These are phyloP conservation scores for Apis florea DNA, from an alignment of 1,140 invertebrate species.

Conservation along the genomic window DNA sequence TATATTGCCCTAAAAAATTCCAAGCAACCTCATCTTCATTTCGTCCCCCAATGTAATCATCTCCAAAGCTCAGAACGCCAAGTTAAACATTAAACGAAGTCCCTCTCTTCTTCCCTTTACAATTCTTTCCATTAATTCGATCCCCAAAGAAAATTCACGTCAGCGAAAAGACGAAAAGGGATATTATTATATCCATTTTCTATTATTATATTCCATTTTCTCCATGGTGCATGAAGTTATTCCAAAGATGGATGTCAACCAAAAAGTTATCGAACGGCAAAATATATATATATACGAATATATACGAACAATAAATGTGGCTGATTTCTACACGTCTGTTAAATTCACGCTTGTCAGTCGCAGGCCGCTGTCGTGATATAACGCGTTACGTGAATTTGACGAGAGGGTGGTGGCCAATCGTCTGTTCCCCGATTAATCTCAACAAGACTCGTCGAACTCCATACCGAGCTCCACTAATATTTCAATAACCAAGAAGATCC, in stretches of 20 bases:
- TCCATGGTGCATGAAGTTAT: background rate
- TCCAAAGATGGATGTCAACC: conserved; percentile 20
- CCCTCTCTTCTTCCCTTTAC: too few relatives aligned
- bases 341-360: conserved; percentile 76
- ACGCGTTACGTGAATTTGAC: conserved; percentile 75
- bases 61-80: background rate
- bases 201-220: background rate
- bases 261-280: conserved; percentile 69
- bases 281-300: conserved; percentile 61
- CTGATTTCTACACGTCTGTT: conserved; percentile 73
- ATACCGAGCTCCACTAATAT: conserved; percentile 48
- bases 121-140: background rate
- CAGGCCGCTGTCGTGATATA: conserved; percentile 73
- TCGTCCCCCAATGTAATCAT: too few relatives aligned
- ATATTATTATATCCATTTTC: background rate
- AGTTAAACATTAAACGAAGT: background rate
- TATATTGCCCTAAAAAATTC: background rate
- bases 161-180: background rate
- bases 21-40: background rate
- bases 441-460: conserved; percentile 29
- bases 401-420: conserved; percentile 58
- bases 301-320: conserved; percentile 71
- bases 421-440: conserved; percentile 54
- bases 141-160: background rate
- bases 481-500: conserved; percentile 57